Base-by-base conservation (phyloP, 2,797 vertebrate species). In the Odontamblyopus lacepedii region DNA sequence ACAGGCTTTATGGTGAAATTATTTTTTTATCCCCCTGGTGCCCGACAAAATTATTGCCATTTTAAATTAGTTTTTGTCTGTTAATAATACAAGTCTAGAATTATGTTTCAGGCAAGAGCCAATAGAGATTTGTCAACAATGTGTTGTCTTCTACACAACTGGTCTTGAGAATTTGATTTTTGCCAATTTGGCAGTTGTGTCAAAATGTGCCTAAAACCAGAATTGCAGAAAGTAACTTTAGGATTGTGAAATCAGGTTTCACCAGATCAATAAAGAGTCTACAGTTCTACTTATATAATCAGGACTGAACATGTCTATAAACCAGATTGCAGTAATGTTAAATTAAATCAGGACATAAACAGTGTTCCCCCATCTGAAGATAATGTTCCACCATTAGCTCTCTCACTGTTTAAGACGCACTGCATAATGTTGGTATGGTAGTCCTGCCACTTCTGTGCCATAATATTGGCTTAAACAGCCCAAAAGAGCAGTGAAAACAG, bases 1-100 rank as follows among this genome's bases (percentile, higher is more conserved):
- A 6, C 69, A 73, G 63, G 71, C 41, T 80, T 53, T 3, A 57
- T 76, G 15, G 77, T 82, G 68, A 67, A 81, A 73, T 75, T 61
- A 0, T 6, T 55, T 77, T 59, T 77, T 74, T 59, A 53, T 80
- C 44, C 32, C n/a, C 32, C 19, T 6, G 55, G 55, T 26, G 23
- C n/a, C 23, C 1, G 4, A 56, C n/a, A 26, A 57, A 57, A 57
- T 57, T 57, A 57, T 26, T 26, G 55, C 0, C 23, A 26, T 55
- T 55, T 23, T 57, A 26, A 23, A 26, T 57, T 57, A 12, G 23
- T 26, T 57, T 48, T 57, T 56, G 23, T 26, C 55, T 26, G 53
- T 56, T 23, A 11, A 56, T 48, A 48, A 48, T 13, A 16, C 44
- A 48, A 15, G 13, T 15, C 44, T 48, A 4, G 13, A 48, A 48